A percentile compares a stretch with the other conserved stretches of the same genome.
Conservation (phyloP, 2,888 invertebrate genomes). For the Archips xylosteana region DNA sequence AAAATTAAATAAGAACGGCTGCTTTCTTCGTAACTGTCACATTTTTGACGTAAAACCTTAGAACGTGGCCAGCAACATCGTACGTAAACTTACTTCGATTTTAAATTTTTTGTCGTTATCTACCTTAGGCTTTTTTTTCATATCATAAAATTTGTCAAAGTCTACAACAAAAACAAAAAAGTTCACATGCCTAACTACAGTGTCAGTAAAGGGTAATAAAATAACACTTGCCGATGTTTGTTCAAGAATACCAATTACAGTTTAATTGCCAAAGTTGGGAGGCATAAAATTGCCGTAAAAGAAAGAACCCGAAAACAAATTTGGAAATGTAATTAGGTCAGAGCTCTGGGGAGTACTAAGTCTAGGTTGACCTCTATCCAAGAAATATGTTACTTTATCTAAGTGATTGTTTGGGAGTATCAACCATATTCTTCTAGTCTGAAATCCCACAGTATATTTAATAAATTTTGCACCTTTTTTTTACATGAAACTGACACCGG, state of each 20-base stretch:
- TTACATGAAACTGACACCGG: too few species aligned
- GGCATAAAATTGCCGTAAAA: slow-evolving; percentile 14
- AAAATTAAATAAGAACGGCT: too few species aligned
- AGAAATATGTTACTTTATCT: background rate
- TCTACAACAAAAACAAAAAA: background rate
- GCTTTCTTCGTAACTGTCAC: too few species aligned
- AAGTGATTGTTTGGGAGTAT: background rate
- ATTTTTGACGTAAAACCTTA: too few species aligned
- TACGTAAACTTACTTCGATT: too few species aligned
- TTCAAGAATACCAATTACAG: slow-evolving; percentile 8
- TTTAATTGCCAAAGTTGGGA: slow-evolving; percentile 15
- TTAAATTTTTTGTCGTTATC: too few species aligned
- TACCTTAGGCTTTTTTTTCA: too few species aligned
- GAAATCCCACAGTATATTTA: too few species aligned
- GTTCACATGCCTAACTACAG: background rate
- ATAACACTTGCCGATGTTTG: background rate
- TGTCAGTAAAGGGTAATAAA: background rate
- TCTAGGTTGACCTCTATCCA: background rate
- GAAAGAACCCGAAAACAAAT: slow-evolving; percentile 8
- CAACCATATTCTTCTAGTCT: too few species aligned
- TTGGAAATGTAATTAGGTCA: slow-evolving; percentile 12
- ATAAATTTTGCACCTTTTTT: too few species aligned
- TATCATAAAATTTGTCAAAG: background rate
- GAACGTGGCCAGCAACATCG: too few species aligned
- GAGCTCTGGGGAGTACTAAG: background rate